These are phyloP conservation scores for Nannoperca australis DNA, from an alignment of 2,797 vertebrate genomes.

Conservation along the genomic window DNA sequence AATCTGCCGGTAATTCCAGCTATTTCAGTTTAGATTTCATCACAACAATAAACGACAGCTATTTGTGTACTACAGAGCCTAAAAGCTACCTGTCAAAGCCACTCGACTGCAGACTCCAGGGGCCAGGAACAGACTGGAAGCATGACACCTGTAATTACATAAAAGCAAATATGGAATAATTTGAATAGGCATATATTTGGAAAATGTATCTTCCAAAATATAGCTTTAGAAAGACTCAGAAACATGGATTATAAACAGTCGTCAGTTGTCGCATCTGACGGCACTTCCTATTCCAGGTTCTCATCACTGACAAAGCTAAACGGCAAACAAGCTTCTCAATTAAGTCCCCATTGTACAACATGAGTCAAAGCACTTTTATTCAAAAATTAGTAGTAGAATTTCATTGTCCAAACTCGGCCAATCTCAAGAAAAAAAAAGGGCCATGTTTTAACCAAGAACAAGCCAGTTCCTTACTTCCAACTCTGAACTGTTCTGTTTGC, in stretches of 20 bases:
- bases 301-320: constrained; percentile 50
- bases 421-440: too few species aligned
- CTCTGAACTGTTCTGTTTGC: too few species aligned
- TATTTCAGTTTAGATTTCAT: constrained; percentile 71
- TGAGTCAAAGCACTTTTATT: not conserved
- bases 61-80: rapidly evolving
- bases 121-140: not conserved
- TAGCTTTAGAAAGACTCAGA: constrained; percentile 17
- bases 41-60: not conserved
- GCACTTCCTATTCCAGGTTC: constrained; percentile 62
- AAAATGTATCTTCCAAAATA: rapidly evolving
- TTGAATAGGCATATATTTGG: not conserved
- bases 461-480: not conserved
- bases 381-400: not conserved
- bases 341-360: constrained; percentile 12
- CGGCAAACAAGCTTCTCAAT: not conserved
- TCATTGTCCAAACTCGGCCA: not conserved
- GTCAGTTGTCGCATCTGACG: constrained; percentile 72
- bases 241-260: constrained; percentile 43
- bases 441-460: not conserved
- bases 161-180: not conserved
- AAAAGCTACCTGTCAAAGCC: constrained; percentile 20
- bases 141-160: constrained; percentile 1
- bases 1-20: constrained; percentile 96
- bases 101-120: not conserved